Conservation (phyloP, 2,888 invertebrate genomes). For the Andrena trimmerana region DNA sequence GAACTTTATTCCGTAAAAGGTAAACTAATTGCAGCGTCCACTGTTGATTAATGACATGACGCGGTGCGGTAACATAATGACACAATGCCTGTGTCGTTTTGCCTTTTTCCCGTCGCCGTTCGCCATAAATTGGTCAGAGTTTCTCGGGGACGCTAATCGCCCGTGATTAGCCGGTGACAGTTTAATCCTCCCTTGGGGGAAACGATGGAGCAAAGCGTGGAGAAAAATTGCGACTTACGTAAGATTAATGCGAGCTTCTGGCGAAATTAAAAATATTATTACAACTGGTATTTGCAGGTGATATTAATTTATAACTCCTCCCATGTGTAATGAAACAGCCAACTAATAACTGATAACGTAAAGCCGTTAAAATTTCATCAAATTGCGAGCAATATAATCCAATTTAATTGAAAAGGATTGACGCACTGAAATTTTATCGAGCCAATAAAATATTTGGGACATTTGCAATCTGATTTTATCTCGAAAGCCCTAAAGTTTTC, state of each 20-base stretch:
- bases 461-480: no score
- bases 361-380: not conserved
- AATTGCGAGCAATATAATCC: not conserved
- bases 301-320: not conserved
- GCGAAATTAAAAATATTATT: no score
- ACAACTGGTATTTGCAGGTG: not conserved
- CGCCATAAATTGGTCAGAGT: not conserved
- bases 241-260: no score
- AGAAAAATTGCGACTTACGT: no score
- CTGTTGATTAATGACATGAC: constrained; percentile 35
- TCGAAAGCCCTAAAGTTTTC: no score
- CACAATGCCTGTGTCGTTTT: constrained; percentile 30
- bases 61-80: constrained; percentile 28
- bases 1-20: constrained; percentile 15
- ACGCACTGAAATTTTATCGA: no score
- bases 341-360: not conserved
- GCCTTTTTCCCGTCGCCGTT: not conserved
- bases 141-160: constrained; percentile 11
- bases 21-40: constrained; percentile 35
- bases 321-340: not conserved
- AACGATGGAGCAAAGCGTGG: not conserved
- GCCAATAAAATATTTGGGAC: no score
- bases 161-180: constrained; percentile 23
- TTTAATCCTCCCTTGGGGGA: constrained; percentile 20
- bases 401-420: not conserved